These are phyloP conservation scores for Cherax destructor DNA, from an alignment of 1,140 invertebrate genomes.

Conservation along the genomic window DNA sequence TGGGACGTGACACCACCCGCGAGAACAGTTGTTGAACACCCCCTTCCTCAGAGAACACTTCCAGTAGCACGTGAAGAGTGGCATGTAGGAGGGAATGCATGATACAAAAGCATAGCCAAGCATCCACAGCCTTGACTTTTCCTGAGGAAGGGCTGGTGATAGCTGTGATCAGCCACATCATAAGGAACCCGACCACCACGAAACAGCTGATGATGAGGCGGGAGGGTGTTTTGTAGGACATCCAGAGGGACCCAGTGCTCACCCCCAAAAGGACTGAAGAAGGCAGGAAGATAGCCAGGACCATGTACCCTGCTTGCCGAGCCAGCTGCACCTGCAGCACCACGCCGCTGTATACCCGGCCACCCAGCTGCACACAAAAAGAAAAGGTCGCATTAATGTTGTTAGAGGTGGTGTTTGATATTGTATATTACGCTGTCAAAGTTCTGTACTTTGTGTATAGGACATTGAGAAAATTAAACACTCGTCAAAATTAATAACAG, in stretches of 20 bases:
- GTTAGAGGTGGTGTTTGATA: too few species aligned
- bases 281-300: conserved; percentile 53
- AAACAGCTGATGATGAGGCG: conserved; percentile 46
- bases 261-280: conserved; percentile 48
- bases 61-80: conserved; percentile 47
- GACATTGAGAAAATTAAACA: too few species aligned
- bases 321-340: conserved; percentile 37
- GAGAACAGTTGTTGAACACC: conserved; percentile 25
- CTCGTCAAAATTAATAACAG: too few species aligned
- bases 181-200: conserved; percentile 30
- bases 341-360: conserved; percentile 46
- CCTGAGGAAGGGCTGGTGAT: conserved; percentile 54
- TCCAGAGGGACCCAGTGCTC: conserved; percentile 51
- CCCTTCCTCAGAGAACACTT: conserved; percentile 29
- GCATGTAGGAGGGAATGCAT: conserved; percentile 49
- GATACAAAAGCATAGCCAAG: conserved; percentile 65
- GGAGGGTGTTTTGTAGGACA: conserved; percentile 7
- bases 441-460: too few species aligned
- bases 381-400: too few species aligned
- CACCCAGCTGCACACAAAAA: conserved; percentile 19
- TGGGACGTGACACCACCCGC: conserved; percentile 1
- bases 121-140: conserved; percentile 48
- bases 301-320: conserved; percentile 18
- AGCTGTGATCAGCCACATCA: conserved; percentile 51
- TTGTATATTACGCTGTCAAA: too few species aligned